Base-by-base conservation (phyloP, 2,888 invertebrate species). In the Hydrotaea diabolus region DNA sequence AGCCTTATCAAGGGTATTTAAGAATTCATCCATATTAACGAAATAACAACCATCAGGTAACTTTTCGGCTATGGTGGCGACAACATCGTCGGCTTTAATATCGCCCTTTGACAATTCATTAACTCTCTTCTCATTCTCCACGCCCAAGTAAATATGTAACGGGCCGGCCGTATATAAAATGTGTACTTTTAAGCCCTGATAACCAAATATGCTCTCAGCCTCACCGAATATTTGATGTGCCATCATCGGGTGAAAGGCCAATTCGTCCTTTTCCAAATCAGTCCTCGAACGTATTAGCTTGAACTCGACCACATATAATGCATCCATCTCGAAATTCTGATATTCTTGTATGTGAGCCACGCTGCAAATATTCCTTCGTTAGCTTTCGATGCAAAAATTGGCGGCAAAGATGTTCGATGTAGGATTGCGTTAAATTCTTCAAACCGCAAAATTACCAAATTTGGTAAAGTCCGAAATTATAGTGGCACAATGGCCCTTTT, bases 211-310 rank as follows among this genome's bases (percentile, higher is more conserved):
- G 85, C 95, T 96, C 93, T 99, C 99, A 89, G 95, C 95, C 87
- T 97, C 96, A 5, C 97, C 98, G 92, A 98, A 98, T 80, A 98
- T 95, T 93, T 98, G 98, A 93, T 98, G 97, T 74, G 97, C 96
- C 96, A 98, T 97, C 78, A 95, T 95, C 0, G 98, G 97, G 49
- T 94, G 93, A 90, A 98, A 98, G 46, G 93, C 93, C 9, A 93
- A 91, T 0, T 93, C 93, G 39, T 95, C 94, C 91, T 96, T 94
- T 83, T 95, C 94, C 46, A 97, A 91, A 91, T 97, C 96, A 49
- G 94, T 92, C 23, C 93, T 92, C 82, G 93, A 92, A 74, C 96
- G 94, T 72, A 96, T 90, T 53, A 93, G 86, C 86, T 92, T 92
- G 49, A 93, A 92, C 79, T 92, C 90, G 0, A 93, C 91, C 0